Percentiles rank a stretch among this genome's conserved stretches.
Conservation (phyloP, 1,140 invertebrate species). For the Panulirus ornatus region DNA sequence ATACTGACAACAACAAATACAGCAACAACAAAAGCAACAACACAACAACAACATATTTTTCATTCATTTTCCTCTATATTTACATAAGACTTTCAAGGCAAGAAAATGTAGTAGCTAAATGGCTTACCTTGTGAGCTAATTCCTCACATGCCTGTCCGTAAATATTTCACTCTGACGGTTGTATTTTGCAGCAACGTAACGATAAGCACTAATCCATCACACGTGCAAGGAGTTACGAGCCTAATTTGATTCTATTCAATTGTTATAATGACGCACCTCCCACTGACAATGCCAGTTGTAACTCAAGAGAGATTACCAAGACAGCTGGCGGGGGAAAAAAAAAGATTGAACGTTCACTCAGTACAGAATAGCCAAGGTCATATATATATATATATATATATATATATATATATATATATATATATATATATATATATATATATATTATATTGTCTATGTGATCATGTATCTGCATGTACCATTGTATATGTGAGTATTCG, state of each 20-base stretch:
- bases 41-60: too few species aligned
- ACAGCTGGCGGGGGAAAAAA: slow-evolving; percentile 19
- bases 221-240: slow-evolving; percentile 23
- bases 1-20: too few species aligned
- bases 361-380: not conserved
- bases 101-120: too few species aligned
- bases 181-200: slow-evolving; percentile 31
- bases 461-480: too few species aligned
- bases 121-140: too few species aligned
- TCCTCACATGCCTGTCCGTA: not conserved
- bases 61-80: too few species aligned
- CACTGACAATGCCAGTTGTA: slow-evolving; percentile 38
- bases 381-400: not conserved
- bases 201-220: slow-evolving; percentile 19
- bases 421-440: not conserved
- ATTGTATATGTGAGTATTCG: not conserved
- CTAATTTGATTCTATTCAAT: slow-evolving; percentile 45
- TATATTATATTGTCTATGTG: not conserved
- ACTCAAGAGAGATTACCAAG: slow-evolving; percentile 31
- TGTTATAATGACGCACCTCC: slow-evolving; percentile 55
- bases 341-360: not conserved
- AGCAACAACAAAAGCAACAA: too few species aligned
- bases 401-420: not conserved
- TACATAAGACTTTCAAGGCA: too few species aligned
- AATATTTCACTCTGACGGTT: not conserved